phyloP scores from a whole-genome alignment of 2,797 vertebrate species.

The Semaprochilodus insignis region DNA sequence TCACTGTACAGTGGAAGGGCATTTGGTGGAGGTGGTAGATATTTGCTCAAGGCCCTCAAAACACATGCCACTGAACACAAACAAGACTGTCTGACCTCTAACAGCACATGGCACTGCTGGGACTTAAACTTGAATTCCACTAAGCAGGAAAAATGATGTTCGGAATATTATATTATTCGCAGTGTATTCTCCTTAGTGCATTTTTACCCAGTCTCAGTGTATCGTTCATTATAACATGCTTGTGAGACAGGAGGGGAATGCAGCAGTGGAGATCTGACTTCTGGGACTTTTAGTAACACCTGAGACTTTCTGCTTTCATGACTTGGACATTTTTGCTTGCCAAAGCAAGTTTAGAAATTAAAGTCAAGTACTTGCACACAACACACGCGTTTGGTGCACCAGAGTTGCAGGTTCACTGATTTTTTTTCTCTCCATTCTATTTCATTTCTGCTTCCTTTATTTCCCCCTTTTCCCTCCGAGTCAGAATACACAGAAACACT shows the following conservation, averaged over 20 bases:
- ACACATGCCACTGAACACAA: no score
- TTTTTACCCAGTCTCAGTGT: background rate
- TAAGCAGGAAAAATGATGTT: background rate
- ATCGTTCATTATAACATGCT: background rate
- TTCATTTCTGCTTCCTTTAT: slow-evolving; percentile 23
- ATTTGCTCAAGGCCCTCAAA: no score
- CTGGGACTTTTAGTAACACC: slow-evolving; percentile 22
- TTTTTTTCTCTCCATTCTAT: slow-evolving; percentile 26
- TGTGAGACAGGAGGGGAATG: background rate
- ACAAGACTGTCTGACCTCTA: no score
- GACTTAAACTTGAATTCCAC: background rate
- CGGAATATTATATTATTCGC: background rate
- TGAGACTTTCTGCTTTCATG: slow-evolving; percentile 30
- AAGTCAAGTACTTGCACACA: slow-evolving; percentile 54
- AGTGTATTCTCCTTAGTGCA: background rate
- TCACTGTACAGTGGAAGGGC: no score
- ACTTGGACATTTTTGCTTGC: slow-evolving; percentile 47
- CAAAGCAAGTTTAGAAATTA: slow-evolving; percentile 48
- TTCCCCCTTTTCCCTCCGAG: slow-evolving; percentile 7
- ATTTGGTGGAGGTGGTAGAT: no score
- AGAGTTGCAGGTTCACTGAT: slow-evolving; percentile 61
- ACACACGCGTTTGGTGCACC: slow-evolving; percentile 55
- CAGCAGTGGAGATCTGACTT: slow-evolving; percentile 15
- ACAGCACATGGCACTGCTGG: background rate
- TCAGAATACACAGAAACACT: slow-evolving; percentile 49